Evolutionary conservation across 2,797 vertebrate genomes (phyloP), one percentile per base, ranked within the genome.

Genomic region (Amphiprion clarkii): DNA sequence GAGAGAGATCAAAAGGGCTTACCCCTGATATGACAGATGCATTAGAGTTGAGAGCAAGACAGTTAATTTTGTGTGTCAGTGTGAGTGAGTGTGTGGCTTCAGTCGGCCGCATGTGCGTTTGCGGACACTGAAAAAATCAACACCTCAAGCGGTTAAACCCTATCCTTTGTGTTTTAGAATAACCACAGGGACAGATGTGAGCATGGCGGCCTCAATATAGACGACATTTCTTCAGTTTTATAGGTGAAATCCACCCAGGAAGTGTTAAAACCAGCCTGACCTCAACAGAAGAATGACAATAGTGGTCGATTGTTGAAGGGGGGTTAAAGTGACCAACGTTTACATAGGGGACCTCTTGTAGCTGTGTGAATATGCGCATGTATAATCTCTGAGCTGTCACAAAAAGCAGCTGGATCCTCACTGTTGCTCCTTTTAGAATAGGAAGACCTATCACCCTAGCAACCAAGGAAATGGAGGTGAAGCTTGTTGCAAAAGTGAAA

Each of bases 1-100:
- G 85, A 72, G 84, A 77, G 76, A 84, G 85, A 89, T 90, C 82
- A 89, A 84, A 85, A 76, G 86, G 87, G 74, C 87, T 82, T 74
- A 87, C 78, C 82, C 81, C 82, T 58, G 73, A 89, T 87, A 82
- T 93, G 91, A 93, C 91, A 92, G 88, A 91, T 90, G 90, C 88
- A 91, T 93, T 92, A 89, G 84, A 85, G 81, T 87, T 67, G 12
- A 90, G 85, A 86, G 80, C 74, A 76, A 81, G 79, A 85, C 88
- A 92, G 89, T 91, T 92, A 84, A 92, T 92, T 92, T 83, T 84
- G 77, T 87, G 82, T 72, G 86, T 85, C 54, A 66, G 71, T 64
- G 73, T 71, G 72, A 5, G 49, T 61, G 64, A 2, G 46, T 66
- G 75, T 67, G 66, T 39, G 72, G 80, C 77, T 79, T 72, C 57